Conservation (phyloP, 2,113 vertebrate species). For the Microtus pennsylvanicus region DNA sequence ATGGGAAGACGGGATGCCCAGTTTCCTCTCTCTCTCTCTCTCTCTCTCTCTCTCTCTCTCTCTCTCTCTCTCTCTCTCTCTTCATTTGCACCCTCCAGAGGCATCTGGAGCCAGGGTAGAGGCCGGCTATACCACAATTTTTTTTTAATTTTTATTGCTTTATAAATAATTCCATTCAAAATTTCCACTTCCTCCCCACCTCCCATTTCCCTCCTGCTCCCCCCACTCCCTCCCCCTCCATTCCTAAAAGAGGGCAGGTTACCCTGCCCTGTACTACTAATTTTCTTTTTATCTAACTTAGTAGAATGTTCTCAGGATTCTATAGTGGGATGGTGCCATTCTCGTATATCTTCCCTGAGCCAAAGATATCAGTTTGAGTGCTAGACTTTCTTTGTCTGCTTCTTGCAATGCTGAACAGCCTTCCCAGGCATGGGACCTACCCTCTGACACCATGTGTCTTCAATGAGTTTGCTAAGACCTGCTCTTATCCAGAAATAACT, state of each 20-base stretch:
- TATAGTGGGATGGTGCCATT: neutral
- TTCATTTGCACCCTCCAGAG: neutral
- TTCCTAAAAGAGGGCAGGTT: no score
- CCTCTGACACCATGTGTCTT: neutral
- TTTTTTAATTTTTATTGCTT: neutral
- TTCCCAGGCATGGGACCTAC: neutral
- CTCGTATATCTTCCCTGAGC: no score
- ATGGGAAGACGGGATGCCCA: accelerated
- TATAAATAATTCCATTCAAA: no score
- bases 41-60: no score
- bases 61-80: no score
- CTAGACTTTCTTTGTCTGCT: neutral
- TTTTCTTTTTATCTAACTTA: neutral
- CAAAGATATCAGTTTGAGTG: neutral
- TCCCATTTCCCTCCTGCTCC: no score
- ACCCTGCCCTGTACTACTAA: no score
- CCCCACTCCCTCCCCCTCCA: no score
- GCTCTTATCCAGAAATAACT: neutral
- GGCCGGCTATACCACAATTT: neutral
- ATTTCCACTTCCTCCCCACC: no score
- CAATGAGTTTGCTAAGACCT: neutral
- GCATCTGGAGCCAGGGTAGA: neutral
- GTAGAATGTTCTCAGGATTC: neutral
- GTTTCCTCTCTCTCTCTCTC: neutral
- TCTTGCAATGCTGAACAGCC: neutral